Evolutionary conservation across 2,888 invertebrate genomes (phyloP).

Genomic region (Cheilosia pagana): DNA sequence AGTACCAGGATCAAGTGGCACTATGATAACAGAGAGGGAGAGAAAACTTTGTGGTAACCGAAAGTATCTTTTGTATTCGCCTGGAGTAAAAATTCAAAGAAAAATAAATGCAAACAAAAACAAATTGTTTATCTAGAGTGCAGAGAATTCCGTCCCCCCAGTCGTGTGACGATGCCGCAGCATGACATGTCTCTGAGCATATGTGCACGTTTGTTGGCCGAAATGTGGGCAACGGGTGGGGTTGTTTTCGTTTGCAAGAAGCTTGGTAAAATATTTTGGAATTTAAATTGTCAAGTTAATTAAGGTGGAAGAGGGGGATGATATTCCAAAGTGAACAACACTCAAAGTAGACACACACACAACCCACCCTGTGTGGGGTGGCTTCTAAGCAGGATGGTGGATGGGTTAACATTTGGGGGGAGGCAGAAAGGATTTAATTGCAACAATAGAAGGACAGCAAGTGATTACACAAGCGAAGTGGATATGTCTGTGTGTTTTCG

Average conservation of each 20-base stretch:
- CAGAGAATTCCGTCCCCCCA: constrained; percentile 33
- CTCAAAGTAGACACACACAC: constrained; percentile 4
- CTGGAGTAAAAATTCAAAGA: constrained; percentile 14
- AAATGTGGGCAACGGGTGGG: background rate
- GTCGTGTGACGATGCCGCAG: constrained; percentile 17
- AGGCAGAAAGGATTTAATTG: constrained; percentile 34
- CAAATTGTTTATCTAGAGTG: constrained; percentile 56
- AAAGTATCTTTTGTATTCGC: constrained; percentile 57
- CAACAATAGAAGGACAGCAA: constrained; percentile 35
- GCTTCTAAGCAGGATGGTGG: constrained; percentile 4
- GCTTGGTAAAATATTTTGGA: constrained; percentile 49
- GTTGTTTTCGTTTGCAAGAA: constrained; percentile 37
- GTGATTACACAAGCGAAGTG: constrained; percentile 39
- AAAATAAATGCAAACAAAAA: constrained; percentile 4
- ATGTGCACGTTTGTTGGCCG: constrained; percentile 8
- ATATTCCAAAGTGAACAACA: constrained; percentile 34
- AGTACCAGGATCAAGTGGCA: constrained; percentile 67
- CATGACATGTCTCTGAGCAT: constrained; percentile 3
- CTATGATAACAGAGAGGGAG: constrained; percentile 32
- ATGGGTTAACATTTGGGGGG: background rate
- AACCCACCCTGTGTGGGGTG: no score
- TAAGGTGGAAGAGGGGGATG: constrained; percentile 37
- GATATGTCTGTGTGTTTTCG: constrained; percentile 5
- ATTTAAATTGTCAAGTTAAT: constrained; percentile 67
- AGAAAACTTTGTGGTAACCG: constrained; percentile 56